Evolutionary conservation across 2,797 vertebrate species (phyloP).

Genomic region (Lindbergichthys nudifrons): DNA sequence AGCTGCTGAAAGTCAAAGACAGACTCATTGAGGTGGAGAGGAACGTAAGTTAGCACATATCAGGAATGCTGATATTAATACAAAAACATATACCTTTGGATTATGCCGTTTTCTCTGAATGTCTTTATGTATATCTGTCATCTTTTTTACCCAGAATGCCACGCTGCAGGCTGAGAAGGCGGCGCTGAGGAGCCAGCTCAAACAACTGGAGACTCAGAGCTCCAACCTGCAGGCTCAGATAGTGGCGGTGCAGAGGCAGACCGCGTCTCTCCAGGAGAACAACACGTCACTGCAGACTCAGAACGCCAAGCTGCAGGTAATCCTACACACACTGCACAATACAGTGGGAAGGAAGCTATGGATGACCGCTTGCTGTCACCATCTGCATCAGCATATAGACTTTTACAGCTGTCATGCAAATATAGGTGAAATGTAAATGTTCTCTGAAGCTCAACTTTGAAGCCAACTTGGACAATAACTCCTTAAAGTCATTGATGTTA

Average conservation of each 20-base stretch:
- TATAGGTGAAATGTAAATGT: too few relatives aligned
- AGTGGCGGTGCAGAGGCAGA: constrained; percentile 94
- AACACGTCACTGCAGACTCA: constrained; percentile 95
- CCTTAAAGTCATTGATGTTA: too few relatives aligned
- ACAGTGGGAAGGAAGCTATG: neutral
- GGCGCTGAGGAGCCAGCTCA: constrained; percentile 94
- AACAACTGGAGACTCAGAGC: constrained; percentile 95
- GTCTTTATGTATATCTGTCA: neutral
- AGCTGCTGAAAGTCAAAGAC: constrained; percentile 97
- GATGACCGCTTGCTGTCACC: too few relatives aligned
- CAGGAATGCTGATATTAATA: neutral
- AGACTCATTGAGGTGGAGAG: constrained; percentile 97
- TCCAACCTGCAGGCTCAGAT: constrained; percentile 98
- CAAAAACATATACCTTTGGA: neutral
- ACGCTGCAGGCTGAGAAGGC: constrained; percentile 98
- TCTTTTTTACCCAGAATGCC: constrained; percentile 88
- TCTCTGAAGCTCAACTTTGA: too few relatives aligned
- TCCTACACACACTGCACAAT: neutral
- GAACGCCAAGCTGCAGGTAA: constrained; percentile 97
- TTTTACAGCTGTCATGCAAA: too few relatives aligned
- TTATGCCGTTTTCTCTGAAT: neutral
- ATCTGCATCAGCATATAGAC: too few relatives aligned
- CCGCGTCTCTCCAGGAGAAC: constrained; percentile 94
- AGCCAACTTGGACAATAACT: too few relatives aligned
- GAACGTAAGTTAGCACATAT: constrained; percentile 87